Evolutionary conservation across 2,113 vertebrate genomes (phyloP).

Genomic region (Cyanistes caeruleus): DNA sequence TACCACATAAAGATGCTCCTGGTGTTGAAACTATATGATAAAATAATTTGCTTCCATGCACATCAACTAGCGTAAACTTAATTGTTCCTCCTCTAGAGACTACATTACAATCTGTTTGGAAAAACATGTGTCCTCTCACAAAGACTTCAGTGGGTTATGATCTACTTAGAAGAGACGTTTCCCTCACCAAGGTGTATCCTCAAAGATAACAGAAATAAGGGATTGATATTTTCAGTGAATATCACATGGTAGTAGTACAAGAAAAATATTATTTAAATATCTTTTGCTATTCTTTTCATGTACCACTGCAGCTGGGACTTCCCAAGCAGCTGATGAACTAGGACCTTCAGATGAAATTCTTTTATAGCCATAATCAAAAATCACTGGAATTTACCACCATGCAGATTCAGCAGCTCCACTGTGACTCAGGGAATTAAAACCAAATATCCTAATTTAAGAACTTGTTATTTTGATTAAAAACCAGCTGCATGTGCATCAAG

Average conservation of each 20-base stretch:
- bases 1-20: not conserved
- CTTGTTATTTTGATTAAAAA: slow-evolving; percentile 46
- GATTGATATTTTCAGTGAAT: not conserved
- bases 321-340: slow-evolving; percentile 25
- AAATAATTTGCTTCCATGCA: slow-evolving; percentile 7
- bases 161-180: not conserved
- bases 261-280: not conserved
- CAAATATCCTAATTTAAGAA: slow-evolving; percentile 46
- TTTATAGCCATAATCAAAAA: slow-evolving; percentile 35
- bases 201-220: not conserved
- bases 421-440: slow-evolving; percentile 39
- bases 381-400: slow-evolving; percentile 11
- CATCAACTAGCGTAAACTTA: not conserved
- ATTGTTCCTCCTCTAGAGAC: not conserved
- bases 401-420: slow-evolving; percentile 48
- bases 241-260: not conserved
- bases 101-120: not conserved
- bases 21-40: not conserved
- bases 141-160: not conserved
- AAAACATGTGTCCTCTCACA: not conserved
- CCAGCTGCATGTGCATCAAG: not conserved
- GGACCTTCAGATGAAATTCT: slow-evolving; percentile 38
- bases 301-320: slow-evolving; percentile 16
- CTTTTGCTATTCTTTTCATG: slow-evolving; percentile 12
- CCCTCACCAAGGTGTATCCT: not conserved